A percentile compares a stretch with the other conserved stretches of the same genome.
Evolutionary conservation across 92 coral and sea anemone genomes (phyloP).

Genomic region (Actinostola sp.): DNA sequence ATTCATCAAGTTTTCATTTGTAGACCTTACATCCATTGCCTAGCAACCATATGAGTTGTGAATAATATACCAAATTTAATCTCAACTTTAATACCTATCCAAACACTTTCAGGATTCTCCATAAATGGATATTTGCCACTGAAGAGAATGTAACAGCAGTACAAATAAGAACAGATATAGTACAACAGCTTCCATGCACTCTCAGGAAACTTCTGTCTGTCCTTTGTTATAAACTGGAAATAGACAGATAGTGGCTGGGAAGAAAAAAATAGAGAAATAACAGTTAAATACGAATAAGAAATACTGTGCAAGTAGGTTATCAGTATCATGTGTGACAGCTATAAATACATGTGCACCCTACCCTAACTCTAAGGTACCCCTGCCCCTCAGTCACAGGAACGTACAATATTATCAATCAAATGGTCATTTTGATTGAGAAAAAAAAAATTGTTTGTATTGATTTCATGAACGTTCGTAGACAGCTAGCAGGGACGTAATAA

Average conservation of each 20-base stretch:
- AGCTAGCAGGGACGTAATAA: no score
- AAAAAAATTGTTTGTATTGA: neutral
- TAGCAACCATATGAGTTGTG: no score
- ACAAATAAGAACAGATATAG: constrained; percentile 53
- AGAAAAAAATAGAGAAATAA: neutral
- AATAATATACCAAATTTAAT: neutral
- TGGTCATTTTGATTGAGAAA: no score
- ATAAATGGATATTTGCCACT: constrained; percentile 65
- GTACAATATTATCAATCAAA: no score
- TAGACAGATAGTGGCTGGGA: constrained; percentile 78
- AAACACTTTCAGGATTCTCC: constrained; percentile 65
- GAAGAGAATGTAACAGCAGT: constrained; percentile 65
- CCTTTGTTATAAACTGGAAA: constrained; percentile 78
- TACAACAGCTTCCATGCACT: constrained; percentile 86
- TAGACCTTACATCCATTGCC: no score
- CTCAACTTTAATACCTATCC: constrained; percentile 73
- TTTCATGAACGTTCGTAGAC: no score
- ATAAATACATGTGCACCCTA: no score
- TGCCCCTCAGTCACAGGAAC: no score
- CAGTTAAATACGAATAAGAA: neutral
- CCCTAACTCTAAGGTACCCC: no score
- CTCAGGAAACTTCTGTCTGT: constrained; percentile 83
- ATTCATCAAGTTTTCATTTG: no score
- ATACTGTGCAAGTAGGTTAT: neutral
- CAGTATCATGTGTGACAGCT: neutral